Percentiles rank a stretch among this genome's conserved stretches.
Conservation (phyloP, 2,888 invertebrate species). For the Hedychridium roseum region DNA sequence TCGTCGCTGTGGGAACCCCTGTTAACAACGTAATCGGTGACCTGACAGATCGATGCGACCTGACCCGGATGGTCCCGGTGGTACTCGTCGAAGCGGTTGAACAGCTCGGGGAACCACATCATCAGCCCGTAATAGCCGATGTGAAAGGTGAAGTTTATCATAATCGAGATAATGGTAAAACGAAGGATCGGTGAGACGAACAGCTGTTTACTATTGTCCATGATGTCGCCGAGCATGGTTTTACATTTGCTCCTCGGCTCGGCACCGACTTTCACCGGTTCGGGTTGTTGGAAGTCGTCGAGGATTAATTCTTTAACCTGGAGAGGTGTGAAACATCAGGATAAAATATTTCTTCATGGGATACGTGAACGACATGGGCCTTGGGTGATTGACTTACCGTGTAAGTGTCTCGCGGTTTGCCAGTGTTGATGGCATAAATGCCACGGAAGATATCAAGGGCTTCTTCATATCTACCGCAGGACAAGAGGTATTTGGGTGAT, state of each 20-base stretch:
- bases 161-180: conserved; percentile 84
- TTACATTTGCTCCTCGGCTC: conserved; percentile 69
- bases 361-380: too few species aligned
- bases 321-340: not conserved
- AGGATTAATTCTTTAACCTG: conserved; percentile 62
- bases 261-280: conserved; percentile 59
- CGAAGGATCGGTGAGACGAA: conserved; percentile 83
- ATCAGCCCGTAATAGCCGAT: conserved; percentile 94
- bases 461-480: conserved; percentile 80
- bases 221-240: conserved; percentile 78
- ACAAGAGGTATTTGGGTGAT: conserved; percentile 88
- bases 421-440: conserved; percentile 85
- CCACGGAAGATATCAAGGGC: conserved; percentile 83
- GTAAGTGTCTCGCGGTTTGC: conserved; percentile 77
- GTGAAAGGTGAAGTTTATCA: conserved; percentile 92
- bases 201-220: conserved; percentile 82
- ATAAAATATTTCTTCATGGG: not conserved
- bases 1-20: conserved; percentile 71
- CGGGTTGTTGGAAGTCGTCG: conserved; percentile 52
- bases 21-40: conserved; percentile 79
- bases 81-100: conserved; percentile 88
- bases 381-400: conserved; percentile 71
- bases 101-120: conserved; percentile 98
- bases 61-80: conserved; percentile 70
- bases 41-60: conserved; percentile 73